Percentiles rank a stretch among this genome's conserved stretches.
Evolutionary conservation across 2,797 vertebrate genomes (phyloP).

Genomic region (Sciurus vulgaris): DNA sequence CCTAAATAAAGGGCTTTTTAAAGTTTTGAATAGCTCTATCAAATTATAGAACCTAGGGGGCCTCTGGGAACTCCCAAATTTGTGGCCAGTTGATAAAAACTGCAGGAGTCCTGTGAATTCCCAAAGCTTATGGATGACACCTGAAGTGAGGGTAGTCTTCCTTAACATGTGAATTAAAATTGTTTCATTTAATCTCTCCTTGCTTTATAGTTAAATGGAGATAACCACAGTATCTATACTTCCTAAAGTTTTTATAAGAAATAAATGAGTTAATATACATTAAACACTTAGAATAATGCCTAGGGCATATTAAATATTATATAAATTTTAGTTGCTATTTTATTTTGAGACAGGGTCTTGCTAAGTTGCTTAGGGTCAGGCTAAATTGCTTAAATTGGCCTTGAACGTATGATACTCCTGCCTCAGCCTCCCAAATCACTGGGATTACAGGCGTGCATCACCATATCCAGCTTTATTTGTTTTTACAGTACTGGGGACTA

Average conservation of each 20-base stretch:
- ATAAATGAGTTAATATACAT: constrained; percentile 21
- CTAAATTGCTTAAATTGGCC: no score
- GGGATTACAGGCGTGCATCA: no score
- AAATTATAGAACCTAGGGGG: constrained; percentile 21
- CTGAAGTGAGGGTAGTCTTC: background rate
- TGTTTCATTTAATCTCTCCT: no score
- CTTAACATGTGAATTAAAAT: background rate
- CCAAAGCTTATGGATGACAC: background rate
- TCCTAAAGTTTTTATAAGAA: constrained; percentile 40
- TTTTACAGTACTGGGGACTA: background rate
- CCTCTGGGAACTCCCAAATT: background rate
- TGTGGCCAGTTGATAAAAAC: background rate
- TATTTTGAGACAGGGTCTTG: no score
- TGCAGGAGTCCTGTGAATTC: background rate
- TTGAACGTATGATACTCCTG: no score
- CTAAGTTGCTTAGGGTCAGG: no score
- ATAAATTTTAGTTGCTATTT: constrained; percentile 21
- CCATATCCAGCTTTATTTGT: no score
- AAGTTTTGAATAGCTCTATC: background rate
- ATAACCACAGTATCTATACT: constrained; percentile 5
- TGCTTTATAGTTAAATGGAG: constrained; percentile 24
- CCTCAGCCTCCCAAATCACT: no score
- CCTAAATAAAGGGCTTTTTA: background rate
- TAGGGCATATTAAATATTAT: constrained; percentile 28
- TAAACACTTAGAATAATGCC: constrained; percentile 53